These are phyloP conservation scores for Yponomeuta evonymella DNA, from an alignment of 2,888 invertebrate species.

Conservation along the genomic window DNA sequence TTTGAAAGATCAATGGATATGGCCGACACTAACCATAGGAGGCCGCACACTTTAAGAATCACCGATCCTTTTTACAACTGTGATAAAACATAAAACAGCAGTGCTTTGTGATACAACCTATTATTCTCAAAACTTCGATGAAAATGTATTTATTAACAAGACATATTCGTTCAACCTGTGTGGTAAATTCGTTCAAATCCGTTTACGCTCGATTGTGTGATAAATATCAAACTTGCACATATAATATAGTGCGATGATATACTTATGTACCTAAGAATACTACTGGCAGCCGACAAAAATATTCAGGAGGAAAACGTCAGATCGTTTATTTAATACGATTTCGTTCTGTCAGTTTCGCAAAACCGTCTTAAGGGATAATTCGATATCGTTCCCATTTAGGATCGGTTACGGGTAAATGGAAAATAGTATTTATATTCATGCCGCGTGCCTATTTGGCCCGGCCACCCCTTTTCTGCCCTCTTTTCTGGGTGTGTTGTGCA, in stretches of 20 bases:
- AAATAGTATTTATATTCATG: slow-evolving; percentile 28
- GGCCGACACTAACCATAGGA: too few species aligned
- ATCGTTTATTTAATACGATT: slow-evolving; percentile 24
- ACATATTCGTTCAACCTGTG: too few species aligned
- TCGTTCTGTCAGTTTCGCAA: slow-evolving; percentile 26
- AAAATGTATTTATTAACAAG: too few species aligned
- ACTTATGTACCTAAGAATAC: background rate
- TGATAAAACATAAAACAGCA: too few species aligned
- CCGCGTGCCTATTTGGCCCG: slow-evolving; percentile 19
- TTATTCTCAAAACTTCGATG: too few species aligned
- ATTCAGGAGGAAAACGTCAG: background rate
- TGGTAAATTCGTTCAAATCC: too few species aligned
- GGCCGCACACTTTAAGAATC: too few species aligned
- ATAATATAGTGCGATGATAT: background rate
- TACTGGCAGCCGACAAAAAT: background rate
- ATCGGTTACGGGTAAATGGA: slow-evolving; percentile 25
- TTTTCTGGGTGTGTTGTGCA: background rate
- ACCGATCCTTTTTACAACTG: too few species aligned
- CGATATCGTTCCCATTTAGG: slow-evolving; percentile 27
- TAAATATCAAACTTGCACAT: background rate
- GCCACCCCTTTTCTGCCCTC: background rate
- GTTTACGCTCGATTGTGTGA: too few species aligned
- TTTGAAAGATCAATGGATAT: too few species aligned
- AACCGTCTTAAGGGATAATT: slow-evolving; percentile 26
- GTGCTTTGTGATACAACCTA: too few species aligned